Percentiles rank a stretch among this genome's conserved stretches.
These are phyloP conservation scores for Xenus cinereus DNA, from an alignment of 2,113 vertebrate species.

Conservation along the genomic window DNA sequence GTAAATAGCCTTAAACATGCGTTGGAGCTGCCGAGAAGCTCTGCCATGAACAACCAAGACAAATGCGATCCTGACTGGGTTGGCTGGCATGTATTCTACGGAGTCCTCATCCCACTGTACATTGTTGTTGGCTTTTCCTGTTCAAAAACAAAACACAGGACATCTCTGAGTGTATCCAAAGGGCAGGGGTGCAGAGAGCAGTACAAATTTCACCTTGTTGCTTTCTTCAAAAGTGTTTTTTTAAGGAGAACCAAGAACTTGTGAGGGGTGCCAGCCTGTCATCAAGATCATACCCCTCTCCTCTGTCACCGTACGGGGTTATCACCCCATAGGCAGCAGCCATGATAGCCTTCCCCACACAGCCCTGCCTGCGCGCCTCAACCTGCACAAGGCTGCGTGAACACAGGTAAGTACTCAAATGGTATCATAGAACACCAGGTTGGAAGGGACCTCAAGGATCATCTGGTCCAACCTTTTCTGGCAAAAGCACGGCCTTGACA, in stretches of 20 bases:
- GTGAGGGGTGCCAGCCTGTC: neutral
- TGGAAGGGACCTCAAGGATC: neutral
- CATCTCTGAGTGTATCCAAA: slow-evolving; percentile 1
- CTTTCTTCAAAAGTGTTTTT: neutral
- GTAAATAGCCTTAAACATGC: slow-evolving; percentile 99
- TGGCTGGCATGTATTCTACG: slow-evolving; percentile 81
- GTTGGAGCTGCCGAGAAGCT: slow-evolving; percentile 91
- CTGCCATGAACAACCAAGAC: slow-evolving; percentile 94
- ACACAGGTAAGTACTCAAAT: fast-evolving
- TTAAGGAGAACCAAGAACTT: neutral
- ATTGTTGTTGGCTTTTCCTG: slow-evolving; percentile 93
- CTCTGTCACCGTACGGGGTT: neutral
- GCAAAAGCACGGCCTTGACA: neutral
- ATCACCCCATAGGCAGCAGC: neutral
- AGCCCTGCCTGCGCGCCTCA: neutral
- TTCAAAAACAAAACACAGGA: slow-evolving; percentile 62
- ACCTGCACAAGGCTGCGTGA: neutral
- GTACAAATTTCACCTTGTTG: neutral
- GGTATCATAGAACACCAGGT: neutral
- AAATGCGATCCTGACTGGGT: slow-evolving; percentile 93
- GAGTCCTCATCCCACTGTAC: slow-evolving; percentile 96
- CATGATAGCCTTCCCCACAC: neutral
- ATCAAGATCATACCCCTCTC: fast-evolving
- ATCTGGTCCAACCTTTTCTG: neutral
- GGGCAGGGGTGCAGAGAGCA: neutral